Conservation (phyloP, 2,888 invertebrate genomes). For the Pristionchus mayeri region DNA sequence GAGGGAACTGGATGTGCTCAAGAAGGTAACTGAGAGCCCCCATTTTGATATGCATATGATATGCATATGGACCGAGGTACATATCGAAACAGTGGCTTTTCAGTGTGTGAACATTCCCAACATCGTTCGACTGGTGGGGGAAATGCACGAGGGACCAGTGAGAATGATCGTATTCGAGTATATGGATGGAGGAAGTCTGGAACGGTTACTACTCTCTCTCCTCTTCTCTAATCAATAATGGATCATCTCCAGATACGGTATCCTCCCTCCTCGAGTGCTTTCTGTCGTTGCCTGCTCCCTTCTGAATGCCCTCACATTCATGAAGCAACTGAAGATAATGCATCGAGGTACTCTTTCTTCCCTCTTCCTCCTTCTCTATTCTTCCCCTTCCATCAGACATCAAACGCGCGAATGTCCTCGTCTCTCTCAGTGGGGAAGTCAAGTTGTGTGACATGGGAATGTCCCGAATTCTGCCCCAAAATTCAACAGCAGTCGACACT, state of each 20-base stretch:
- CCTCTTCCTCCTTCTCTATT: background rate
- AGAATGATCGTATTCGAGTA: constrained; percentile 23
- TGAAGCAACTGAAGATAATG: constrained; percentile 15
- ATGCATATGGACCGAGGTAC: too few species aligned
- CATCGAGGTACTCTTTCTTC: background rate
- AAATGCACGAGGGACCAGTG: background rate
- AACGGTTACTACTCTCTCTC: too few species aligned
- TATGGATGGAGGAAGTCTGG: constrained; percentile 36
- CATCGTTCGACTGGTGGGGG: background rate
- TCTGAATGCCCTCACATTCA: background rate
- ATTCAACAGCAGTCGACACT: background rate
- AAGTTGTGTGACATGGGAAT: constrained; percentile 16
- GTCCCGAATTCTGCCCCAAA: background rate
- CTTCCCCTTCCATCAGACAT: constrained; percentile 2
- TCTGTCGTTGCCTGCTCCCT: constrained; percentile 9
- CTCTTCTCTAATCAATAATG: background rate
- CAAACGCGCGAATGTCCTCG: constrained; percentile 4
- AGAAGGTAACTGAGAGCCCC: background rate
- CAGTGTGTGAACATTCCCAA: constrained; percentile 1
- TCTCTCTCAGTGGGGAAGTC: background rate
- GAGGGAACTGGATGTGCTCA: background rate
- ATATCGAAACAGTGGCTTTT: too few species aligned
- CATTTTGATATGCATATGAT: too few species aligned
- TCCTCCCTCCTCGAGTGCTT: background rate
- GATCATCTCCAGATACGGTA: background rate